phyloP scores from a whole-genome alignment of 2,797 vertebrate species.

The Schizopygopsis malacanthus region DNA sequence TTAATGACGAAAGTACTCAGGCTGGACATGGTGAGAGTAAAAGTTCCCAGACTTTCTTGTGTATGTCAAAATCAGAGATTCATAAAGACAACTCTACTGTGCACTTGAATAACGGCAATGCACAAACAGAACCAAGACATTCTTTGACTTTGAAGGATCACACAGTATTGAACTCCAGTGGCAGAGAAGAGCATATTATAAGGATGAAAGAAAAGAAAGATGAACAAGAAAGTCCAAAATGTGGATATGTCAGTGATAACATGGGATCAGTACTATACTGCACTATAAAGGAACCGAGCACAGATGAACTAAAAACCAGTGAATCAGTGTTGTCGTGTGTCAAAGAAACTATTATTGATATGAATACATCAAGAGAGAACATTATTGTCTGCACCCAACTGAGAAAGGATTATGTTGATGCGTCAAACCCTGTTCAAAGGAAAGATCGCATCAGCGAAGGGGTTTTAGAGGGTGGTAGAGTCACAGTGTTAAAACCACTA shows the following conservation, averaged over 20 bases:
- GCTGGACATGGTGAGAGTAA: neutral
- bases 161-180: neutral
- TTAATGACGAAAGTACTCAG: neutral
- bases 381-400: slow-evolving; percentile 1
- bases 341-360: slow-evolving; percentile 14
- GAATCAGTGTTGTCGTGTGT: slow-evolving; percentile 7
- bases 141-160: neutral
- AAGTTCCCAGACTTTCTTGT: neutral
- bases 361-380: slow-evolving; percentile 20
- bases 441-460: neutral
- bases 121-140: slow-evolving; percentile 24
- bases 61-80: slow-evolving; percentile 1
- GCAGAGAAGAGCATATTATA: neutral
- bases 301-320: neutral
- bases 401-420: slow-evolving; percentile 28
- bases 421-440: slow-evolving; percentile 11
- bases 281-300: slow-evolving; percentile 3
- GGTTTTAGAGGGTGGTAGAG: slow-evolving; percentile 1
- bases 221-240: slow-evolving; percentile 13
- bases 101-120: neutral
- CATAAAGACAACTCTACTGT: neutral
- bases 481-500: neutral
- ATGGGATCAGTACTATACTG: slow-evolving; percentile 17
- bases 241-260: neutral
- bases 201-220: neutral